Evolutionary conservation across 35 echinoderm and acorn worm genomes (phyloP).

Genomic region (Anneissia japonica): DNA sequence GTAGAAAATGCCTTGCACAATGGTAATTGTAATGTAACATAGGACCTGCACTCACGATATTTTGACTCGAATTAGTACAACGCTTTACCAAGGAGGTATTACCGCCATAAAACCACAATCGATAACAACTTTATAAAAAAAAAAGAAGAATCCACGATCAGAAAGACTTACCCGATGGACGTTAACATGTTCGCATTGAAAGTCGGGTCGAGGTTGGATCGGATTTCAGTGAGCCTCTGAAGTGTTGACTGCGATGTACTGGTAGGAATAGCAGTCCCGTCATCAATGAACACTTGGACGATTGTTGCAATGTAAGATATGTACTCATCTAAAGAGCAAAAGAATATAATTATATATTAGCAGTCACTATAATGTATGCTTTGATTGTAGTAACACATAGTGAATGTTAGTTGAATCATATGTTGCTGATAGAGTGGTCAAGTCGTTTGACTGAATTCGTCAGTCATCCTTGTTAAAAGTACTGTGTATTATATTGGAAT

Average conservation of each 20-base stretch:
- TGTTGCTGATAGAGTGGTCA: neutral
- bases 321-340: slow-evolving; percentile 33
- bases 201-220: slow-evolving; percentile 22
- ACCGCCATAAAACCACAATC: no score
- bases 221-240: slow-evolving; percentile 33
- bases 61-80: no score
- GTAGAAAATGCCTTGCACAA: no score
- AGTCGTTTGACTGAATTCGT: neutral
- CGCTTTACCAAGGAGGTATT: no score
- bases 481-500: neutral
- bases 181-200: slow-evolving; percentile 47
- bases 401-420: no score
- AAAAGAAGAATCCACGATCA: neutral
- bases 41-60: no score
- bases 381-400: neutral
- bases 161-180: slow-evolving; percentile 24
- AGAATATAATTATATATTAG: neutral
- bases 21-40: no score
- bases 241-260: slow-evolving; percentile 29
- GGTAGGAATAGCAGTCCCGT: slow-evolving; percentile 13
- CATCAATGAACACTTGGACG: slow-evolving; percentile 46
- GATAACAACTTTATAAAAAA: neutral
- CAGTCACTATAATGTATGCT: neutral
- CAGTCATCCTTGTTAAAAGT: neutral
- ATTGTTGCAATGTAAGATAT: slow-evolving; percentile 40